Percentiles rank a stretch among this genome's conserved stretches.
phyloP scores from a whole-genome alignment of 2,797 vertebrate species.

The Halcyon badia region DNA sequence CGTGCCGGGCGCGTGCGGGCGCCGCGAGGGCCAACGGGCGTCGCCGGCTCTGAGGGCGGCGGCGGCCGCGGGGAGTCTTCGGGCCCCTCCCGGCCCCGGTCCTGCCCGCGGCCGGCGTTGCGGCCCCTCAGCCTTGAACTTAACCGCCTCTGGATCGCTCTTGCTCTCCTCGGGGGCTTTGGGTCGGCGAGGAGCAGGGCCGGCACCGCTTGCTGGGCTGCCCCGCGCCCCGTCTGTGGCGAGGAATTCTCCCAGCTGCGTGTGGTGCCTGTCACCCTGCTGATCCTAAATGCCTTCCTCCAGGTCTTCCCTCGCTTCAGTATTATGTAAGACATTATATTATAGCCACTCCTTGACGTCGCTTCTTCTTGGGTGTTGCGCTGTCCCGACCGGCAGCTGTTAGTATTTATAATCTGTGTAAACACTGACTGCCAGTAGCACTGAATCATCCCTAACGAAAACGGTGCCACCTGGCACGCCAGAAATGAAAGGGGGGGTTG shows the following conservation, averaged over 20 bases:
- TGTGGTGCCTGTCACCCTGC: background rate
- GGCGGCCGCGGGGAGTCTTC: accelerated
- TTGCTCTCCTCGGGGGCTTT: background rate
- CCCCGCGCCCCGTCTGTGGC: background rate
- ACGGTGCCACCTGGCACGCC: background rate
- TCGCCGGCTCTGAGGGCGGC: background rate
- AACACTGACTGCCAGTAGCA: background rate
- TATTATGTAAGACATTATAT: accelerated
- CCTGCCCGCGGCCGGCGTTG: background rate
- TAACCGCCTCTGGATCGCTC: accelerated
- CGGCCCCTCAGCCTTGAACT: background rate
- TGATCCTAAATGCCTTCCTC: background rate
- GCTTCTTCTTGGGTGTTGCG: background rate
- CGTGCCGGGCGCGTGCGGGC: background rate
- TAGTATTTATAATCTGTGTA: background rate
- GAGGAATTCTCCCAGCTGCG: background rate
- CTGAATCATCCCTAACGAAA: background rate
- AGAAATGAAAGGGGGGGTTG: background rate
- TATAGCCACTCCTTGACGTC: background rate
- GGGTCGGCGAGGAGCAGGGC: background rate
- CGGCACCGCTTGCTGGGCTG: background rate
- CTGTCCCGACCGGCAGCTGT: background rate
- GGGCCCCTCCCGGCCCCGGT: background rate
- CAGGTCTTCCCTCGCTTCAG: too few relatives aligned
- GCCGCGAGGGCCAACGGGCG: background rate